Evolutionary conservation across 2,797 vertebrate species (phyloP).

Genomic region (Cheirogaleus major): DNA sequence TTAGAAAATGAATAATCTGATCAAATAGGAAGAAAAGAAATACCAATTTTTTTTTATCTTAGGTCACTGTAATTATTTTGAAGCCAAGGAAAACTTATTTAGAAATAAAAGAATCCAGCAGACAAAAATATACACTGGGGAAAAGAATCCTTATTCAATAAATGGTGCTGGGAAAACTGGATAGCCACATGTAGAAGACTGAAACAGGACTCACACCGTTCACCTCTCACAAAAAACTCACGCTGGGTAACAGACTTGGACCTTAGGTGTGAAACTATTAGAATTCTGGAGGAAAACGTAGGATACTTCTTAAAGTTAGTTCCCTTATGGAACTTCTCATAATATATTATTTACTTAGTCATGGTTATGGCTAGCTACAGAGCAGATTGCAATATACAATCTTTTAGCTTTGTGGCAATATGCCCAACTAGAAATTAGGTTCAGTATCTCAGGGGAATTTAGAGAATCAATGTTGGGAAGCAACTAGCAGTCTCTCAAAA

Average conservation of each 20-base stretch:
- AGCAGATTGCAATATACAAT: background rate
- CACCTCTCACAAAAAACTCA: no score
- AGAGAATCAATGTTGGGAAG: background rate
- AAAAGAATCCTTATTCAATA: no score
- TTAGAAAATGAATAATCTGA: background rate
- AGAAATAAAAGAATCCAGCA: background rate
- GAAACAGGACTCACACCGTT: no score
- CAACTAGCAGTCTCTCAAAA: background rate
- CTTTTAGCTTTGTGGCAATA: background rate
- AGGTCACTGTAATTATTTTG: background rate
- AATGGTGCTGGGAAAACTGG: no score
- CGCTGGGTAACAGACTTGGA: no score
- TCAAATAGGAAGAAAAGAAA: background rate
- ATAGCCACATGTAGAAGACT: no score
- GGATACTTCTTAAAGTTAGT: background rate
- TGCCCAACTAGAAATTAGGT: background rate
- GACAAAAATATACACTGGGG: no score
- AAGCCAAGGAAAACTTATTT: slow-evolving; percentile 24
- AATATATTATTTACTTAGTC: background rate
- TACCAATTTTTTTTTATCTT: slow-evolving; percentile 1
- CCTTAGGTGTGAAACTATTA: no score
- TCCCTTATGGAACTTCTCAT: background rate
- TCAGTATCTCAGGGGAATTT: background rate
- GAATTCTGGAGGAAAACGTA: no score
- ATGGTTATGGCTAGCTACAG: background rate